These are phyloP conservation scores for Serripes groenlandicus DNA, from an alignment of 2,888 invertebrate genomes.

Conservation along the genomic window DNA sequence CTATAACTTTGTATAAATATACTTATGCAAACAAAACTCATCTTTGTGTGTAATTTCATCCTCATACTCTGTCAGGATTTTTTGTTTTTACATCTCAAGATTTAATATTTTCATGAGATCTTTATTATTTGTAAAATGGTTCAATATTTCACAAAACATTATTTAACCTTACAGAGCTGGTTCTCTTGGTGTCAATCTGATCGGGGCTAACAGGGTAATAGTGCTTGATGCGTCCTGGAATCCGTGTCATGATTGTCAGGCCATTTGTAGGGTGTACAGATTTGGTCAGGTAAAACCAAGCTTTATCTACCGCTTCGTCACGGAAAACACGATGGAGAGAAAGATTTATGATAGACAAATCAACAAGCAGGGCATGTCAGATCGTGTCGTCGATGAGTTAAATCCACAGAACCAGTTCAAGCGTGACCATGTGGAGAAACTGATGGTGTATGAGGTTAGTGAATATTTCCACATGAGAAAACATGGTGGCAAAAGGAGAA, in stretches of 20 bases:
- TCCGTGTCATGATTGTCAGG: slow-evolving; percentile 96
- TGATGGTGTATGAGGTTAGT: slow-evolving; percentile 93
- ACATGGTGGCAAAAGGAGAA: background rate
- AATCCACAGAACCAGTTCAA: slow-evolving; percentile 94
- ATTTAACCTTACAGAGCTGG: slow-evolving; percentile 93
- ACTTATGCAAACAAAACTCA: too few species aligned
- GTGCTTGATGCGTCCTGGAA: slow-evolving; percentile 99
- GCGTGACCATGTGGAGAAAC: slow-evolving; percentile 87
- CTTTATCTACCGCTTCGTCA: slow-evolving; percentile 98
- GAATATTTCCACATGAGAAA: too few species aligned
- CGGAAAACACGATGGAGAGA: slow-evolving; percentile 98
- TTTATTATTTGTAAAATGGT: too few species aligned
- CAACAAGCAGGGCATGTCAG: slow-evolving; percentile 99
- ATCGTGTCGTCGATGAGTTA: slow-evolving; percentile 98
- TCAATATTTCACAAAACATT: too few species aligned
- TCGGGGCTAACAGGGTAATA: slow-evolving; percentile 98
- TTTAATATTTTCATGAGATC: too few species aligned
- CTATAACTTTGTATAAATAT: too few species aligned
- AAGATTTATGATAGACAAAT: slow-evolving; percentile 99
- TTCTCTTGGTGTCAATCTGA: slow-evolving; percentile 98
- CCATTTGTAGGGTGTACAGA: slow-evolving; percentile 97
- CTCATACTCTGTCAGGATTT: too few species aligned
- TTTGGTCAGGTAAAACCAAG: slow-evolving; percentile 98
- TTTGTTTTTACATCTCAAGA: too few species aligned
- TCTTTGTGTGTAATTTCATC: too few species aligned